A percentile compares a stretch with the other conserved stretches of the same genome.
Conservation (phyloP, 1,140 invertebrate genomes). For the Drosophila pandora region DNA sequence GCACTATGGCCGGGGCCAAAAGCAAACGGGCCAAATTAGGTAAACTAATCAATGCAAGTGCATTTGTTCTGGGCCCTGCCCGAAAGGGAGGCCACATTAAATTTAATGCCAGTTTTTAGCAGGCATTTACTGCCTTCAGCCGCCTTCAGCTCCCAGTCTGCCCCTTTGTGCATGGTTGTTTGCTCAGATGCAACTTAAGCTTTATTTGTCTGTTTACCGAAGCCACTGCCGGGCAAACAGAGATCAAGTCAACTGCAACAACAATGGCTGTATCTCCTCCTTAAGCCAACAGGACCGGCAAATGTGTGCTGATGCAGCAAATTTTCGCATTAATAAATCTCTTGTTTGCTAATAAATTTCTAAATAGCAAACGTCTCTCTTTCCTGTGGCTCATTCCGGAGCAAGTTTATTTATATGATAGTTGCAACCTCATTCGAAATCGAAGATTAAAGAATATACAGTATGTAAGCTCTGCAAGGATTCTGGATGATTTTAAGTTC, state of each 20-base stretch:
- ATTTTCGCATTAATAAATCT: slow-evolving; percentile 77
- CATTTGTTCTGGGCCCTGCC: slow-evolving; percentile 26
- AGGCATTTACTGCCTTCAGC: slow-evolving; percentile 13
- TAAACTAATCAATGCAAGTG: slow-evolving; percentile 62
- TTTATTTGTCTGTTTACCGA: slow-evolving; percentile 56
- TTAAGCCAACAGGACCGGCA: slow-evolving; percentile 6
- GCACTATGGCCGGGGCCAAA: background rate
- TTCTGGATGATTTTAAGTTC: slow-evolving; percentile 9
- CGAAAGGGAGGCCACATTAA: slow-evolving; percentile 17
- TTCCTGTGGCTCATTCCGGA: background rate
- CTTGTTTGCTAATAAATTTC: slow-evolving; percentile 76
- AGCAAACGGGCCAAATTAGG: slow-evolving; percentile 17
- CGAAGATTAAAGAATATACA: background rate
- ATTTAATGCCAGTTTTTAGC: slow-evolving; percentile 25
- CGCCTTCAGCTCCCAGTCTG: slow-evolving; percentile 21
- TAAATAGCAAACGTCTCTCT: slow-evolving; percentile 38
- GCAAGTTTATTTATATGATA: slow-evolving; percentile 43
- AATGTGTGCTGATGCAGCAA: slow-evolving; percentile 68
- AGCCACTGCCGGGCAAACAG: slow-evolving; percentile 27
- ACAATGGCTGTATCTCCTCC: slow-evolving; percentile 22
- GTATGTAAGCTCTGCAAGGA: background rate
- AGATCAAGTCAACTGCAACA: slow-evolving; percentile 46
- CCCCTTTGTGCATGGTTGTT: slow-evolving; percentile 14
- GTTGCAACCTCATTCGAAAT: background rate
- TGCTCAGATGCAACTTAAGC: slow-evolving; percentile 64